Evolutionary conservation across 2,113 vertebrate species (phyloP).

Genomic region (Hippocampus guttulatus): DNA sequence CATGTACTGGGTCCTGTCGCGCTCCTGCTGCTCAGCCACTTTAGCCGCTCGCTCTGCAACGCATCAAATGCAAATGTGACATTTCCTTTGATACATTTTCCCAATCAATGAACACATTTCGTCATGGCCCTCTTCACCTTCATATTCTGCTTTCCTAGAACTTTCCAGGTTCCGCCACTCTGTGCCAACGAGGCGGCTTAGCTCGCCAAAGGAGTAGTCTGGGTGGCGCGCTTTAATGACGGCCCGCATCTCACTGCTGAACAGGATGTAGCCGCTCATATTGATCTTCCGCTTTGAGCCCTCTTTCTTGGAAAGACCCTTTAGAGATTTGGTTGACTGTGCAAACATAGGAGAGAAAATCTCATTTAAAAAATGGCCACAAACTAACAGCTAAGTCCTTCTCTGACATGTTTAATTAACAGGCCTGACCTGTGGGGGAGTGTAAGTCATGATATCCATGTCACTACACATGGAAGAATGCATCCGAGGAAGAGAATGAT

Average conservation of each 20-base stretch:
- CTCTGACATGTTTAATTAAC: neutral
- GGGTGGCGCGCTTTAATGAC: conserved; percentile 98
- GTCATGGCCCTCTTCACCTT: conserved; percentile 76
- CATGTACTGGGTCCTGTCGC: conserved; percentile 88
- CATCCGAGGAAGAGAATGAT: conserved; percentile 82
- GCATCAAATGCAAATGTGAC: neutral
- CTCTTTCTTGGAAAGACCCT: conserved; percentile 93
- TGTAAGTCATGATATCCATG: conserved; percentile 91
- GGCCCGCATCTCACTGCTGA: conserved; percentile 99
- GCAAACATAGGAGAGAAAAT: conserved; percentile 28
- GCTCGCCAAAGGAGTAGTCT: conserved; percentile 97
- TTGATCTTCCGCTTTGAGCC: conserved; percentile 98
- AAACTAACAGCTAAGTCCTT: neutral
- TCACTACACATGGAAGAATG: conserved; percentile 85
- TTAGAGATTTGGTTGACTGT: conserved; percentile 93
- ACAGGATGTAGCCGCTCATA: conserved; percentile 99
- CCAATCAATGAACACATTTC: neutral
- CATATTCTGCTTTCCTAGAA: conserved; percentile 94
- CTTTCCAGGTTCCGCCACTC: conserved; percentile 98
- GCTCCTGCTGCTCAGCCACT: conserved; percentile 99
- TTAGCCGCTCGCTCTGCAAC: conserved; percentile 97
- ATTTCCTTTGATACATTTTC: neutral
- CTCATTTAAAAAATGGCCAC: neutral
- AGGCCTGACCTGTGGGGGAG: conserved; percentile 85
- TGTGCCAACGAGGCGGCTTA: conserved; percentile 96